A percentile compares a stretch with the other conserved stretches of the same genome.
Evolutionary conservation across 2,888 invertebrate genomes (phyloP).

Genomic region (Ornithoptera alexandrae): DNA sequence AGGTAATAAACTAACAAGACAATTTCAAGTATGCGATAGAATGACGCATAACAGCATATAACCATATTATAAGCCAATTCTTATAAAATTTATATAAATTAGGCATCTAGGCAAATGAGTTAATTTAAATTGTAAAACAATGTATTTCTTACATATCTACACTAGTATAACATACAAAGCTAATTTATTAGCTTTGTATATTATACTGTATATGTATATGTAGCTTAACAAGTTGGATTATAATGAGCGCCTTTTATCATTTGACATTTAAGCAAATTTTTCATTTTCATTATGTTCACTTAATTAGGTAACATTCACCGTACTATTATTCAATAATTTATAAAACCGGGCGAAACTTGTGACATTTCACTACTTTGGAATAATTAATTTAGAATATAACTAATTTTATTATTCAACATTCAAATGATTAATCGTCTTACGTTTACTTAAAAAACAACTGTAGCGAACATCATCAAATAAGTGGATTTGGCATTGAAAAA

Average conservation of each 20-base stretch:
- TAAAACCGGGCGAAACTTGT: not conserved
- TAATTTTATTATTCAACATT: not conserved
- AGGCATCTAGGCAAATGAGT: no score
- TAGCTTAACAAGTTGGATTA: conserved; percentile 11
- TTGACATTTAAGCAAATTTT: conserved; percentile 20
- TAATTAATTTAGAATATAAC: not conserved
- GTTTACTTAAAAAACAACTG: no score
- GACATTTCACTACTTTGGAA: conserved; percentile 2
- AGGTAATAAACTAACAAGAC: not conserved
- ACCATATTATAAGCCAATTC: not conserved
- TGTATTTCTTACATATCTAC: not conserved
- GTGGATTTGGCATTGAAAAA: no score
- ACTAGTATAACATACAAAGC: conserved; percentile 16
- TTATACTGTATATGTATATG: no score
- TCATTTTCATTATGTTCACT: conserved; percentile 17
- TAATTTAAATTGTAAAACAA: no score
- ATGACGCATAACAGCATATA: not conserved
- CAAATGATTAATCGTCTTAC: conserved; percentile 1
- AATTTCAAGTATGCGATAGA: not conserved
- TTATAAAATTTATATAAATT: no score
- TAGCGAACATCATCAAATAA: no score
- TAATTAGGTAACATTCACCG: conserved; percentile 8
- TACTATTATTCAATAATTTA: conserved; percentile 10
- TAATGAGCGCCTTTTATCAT: conserved; percentile 18
- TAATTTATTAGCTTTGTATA: no score